These are phyloP conservation scores for Chionoecetes opilio DNA, from an alignment of 1,140 invertebrate genomes.

Conservation along the genomic window DNA sequence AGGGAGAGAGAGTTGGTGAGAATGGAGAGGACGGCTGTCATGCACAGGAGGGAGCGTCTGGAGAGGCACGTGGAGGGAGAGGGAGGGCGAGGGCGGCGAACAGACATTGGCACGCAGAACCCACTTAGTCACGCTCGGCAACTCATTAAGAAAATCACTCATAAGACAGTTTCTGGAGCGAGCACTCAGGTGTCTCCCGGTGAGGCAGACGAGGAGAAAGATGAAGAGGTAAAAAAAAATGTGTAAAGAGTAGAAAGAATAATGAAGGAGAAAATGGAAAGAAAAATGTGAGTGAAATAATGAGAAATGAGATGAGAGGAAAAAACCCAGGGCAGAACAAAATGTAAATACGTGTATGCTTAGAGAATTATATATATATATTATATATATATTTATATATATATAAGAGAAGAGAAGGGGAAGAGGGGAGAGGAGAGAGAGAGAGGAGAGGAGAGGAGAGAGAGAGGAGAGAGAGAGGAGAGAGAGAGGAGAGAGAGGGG, in stretches of 20 bases:
- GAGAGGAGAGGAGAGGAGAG: background rate
- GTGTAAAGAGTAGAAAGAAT: background rate
- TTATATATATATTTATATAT: no score
- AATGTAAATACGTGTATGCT: no score
- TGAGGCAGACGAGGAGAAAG: background rate
- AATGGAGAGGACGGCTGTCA: background rate
- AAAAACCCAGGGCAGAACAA: no score
- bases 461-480: background rate
- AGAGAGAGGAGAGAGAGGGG: background rate
- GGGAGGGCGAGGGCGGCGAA: background rate
- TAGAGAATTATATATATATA: no score
- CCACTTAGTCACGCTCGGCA: constrained; percentile 10
- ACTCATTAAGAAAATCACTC: constrained; percentile 30
- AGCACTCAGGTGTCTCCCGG: background rate
- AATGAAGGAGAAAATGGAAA: background rate
- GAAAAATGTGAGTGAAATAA: background rate
- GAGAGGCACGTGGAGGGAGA: background rate
- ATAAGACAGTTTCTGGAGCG: background rate
- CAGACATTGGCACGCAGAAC: background rate
- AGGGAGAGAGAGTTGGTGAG: constrained; percentile 32
- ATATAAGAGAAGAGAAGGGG: no score
- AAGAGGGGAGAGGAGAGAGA: background rate
- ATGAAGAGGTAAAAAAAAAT: background rate
- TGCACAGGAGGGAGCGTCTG: background rate
- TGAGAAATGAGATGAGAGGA: no score